Conservation (phyloP, 2,113 vertebrate genomes). For the Rhea pennata region DNA sequence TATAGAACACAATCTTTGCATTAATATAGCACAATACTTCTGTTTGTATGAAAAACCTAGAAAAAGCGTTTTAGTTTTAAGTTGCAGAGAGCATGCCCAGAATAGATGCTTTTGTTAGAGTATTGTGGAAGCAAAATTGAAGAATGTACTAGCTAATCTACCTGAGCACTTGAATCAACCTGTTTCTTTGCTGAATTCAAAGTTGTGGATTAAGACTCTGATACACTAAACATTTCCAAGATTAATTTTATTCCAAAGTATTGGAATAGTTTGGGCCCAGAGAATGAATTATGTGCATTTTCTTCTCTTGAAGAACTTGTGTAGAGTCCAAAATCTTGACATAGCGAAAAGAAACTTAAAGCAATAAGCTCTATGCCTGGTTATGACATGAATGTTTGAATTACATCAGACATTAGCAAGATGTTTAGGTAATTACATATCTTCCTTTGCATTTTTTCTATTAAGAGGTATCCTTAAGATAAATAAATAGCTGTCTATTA, state of each 20-base stretch:
- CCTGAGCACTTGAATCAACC: background rate
- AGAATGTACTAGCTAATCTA: background rate
- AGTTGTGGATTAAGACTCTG: background rate
- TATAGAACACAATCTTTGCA: background rate
- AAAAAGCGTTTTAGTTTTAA: background rate
- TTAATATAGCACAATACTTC: no score
- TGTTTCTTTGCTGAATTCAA: background rate
- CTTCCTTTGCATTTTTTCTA: background rate
- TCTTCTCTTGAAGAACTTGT: background rate
- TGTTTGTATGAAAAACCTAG: background rate
- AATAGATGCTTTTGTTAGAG: background rate
- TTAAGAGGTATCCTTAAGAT: background rate
- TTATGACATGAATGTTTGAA: background rate
- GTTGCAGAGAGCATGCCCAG: background rate
- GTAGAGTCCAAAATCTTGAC: background rate
- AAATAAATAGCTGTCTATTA: background rate
- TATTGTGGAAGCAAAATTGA: background rate
- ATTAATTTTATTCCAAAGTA: background rate
- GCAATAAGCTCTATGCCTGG: background rate
- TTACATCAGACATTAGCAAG: background rate
- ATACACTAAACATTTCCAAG: background rate
- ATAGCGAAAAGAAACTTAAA: rapidly evolving
- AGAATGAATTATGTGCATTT: background rate
- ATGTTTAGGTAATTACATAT: background rate
- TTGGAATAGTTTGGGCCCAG: background rate